Conservation (phyloP, 2,888 invertebrate species). For the Clanis bilineata region DNA sequence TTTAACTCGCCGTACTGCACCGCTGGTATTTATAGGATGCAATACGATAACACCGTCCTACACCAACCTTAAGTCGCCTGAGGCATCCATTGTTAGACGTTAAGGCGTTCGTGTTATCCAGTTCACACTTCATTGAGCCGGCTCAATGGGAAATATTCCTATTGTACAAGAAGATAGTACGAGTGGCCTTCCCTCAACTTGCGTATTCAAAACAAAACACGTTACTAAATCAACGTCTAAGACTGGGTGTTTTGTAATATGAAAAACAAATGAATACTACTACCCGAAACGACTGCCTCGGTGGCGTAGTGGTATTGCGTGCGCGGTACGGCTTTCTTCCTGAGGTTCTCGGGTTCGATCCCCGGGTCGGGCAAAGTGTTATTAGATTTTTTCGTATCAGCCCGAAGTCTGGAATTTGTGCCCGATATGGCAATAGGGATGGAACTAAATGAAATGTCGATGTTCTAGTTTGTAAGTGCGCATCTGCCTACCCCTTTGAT, state of each 20-base stretch:
- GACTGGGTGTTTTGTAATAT: background rate
- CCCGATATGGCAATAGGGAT: too few species aligned
- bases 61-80: slow-evolving; percentile 41
- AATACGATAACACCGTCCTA: slow-evolving; percentile 32
- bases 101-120: slow-evolving; percentile 65
- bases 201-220: slow-evolving; percentile 1
- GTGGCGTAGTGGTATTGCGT: too few species aligned
- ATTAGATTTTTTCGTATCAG: too few species aligned
- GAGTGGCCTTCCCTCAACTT: background rate
- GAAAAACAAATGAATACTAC: background rate
- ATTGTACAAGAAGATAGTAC: slow-evolving; percentile 37
- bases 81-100: slow-evolving; percentile 47
- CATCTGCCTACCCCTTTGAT: too few species aligned
- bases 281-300: too few species aligned
- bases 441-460: too few species aligned
- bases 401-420: too few species aligned
- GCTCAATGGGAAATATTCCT: slow-evolving; percentile 64
- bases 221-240: background rate
- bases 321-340: too few species aligned
- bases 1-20: background rate
- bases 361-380: too few species aligned
- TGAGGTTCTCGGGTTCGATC: too few species aligned
- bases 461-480: too few species aligned
- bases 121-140: slow-evolving; percentile 65
- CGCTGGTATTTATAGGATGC: background rate